These are phyloP conservation scores for Cosmorhoe ocellata DNA, from an alignment of 2,888 invertebrate genomes.

Conservation along the genomic window DNA sequence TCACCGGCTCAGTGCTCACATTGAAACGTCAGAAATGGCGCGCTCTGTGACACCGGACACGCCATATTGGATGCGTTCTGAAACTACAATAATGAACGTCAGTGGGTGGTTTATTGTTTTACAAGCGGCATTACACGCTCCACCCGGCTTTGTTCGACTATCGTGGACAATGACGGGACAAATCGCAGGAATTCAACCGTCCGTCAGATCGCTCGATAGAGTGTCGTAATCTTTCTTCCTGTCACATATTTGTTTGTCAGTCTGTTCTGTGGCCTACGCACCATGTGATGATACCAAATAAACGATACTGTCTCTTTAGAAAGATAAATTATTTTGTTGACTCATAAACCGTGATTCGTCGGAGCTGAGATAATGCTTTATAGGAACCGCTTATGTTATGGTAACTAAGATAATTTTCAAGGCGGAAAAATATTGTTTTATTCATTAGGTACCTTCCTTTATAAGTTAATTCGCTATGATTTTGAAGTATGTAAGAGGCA, in stretches of 20 bases:
- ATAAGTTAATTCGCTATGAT: no score
- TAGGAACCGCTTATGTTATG: neutral
- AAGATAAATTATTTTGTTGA: constrained; percentile 36
- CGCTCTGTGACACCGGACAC: constrained; percentile 46
- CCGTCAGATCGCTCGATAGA: constrained; percentile 65
- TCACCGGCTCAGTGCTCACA: constrained; percentile 38
- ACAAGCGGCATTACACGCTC: constrained; percentile 61
- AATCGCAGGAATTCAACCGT: constrained; percentile 60
- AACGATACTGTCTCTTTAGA: constrained; percentile 31
- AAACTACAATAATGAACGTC: constrained; percentile 28
- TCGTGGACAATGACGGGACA: constrained; percentile 63
- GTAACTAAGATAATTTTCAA: constrained; percentile 40
- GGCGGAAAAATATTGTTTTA: no score
- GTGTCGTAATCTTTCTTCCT: constrained; percentile 66
- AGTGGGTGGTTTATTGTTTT: constrained; percentile 78
- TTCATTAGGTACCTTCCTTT: no score
- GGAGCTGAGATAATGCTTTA: constrained; percentile 23
- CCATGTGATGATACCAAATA: constrained; percentile 30
- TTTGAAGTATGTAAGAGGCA: no score
- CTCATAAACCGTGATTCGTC: constrained; percentile 33
- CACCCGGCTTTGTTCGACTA: constrained; percentile 50
- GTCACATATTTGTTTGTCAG: constrained; percentile 56
- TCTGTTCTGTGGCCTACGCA: constrained; percentile 40
- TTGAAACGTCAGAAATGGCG: constrained; percentile 44
- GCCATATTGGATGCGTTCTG: constrained; percentile 42